Conservation (phyloP, 2,113 vertebrate genomes). For the Myiagra hebetior region DNA sequence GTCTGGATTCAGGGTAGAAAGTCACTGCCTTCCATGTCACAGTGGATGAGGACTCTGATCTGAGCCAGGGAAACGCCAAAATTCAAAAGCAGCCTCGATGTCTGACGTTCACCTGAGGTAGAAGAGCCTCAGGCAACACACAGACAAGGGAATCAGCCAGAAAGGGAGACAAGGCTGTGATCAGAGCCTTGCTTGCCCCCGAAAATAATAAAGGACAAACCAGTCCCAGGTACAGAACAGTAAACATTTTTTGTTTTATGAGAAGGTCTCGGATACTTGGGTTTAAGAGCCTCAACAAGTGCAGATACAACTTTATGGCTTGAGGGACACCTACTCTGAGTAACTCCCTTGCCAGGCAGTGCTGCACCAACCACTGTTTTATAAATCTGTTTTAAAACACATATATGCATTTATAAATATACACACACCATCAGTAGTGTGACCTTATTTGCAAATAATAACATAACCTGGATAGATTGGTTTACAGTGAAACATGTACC, state of each 20-base stretch:
- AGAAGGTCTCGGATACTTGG: not conserved
- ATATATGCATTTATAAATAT: not conserved
- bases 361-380: not conserved
- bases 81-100: not conserved
- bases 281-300: not conserved
- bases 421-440: not conserved
- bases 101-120: not conserved
- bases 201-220: not conserved
- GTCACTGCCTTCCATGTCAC: not conserved
- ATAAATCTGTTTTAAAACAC: not conserved
- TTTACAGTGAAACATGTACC: not conserved
- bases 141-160: not conserved
- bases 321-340: not conserved
- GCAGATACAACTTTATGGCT: not conserved
- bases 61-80: not conserved
- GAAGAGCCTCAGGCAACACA: not conserved
- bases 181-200: not conserved
- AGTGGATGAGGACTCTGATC: not conserved
- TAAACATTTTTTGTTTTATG: not conserved
- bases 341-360: not conserved
- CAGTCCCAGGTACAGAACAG: not conserved
- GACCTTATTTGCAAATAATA: not conserved
- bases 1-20: not conserved
- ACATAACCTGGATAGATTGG: not conserved
- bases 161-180: not conserved